Base-by-base conservation (phyloP, 2,888 invertebrate genomes). In the Tetragnatha montana region DNA sequence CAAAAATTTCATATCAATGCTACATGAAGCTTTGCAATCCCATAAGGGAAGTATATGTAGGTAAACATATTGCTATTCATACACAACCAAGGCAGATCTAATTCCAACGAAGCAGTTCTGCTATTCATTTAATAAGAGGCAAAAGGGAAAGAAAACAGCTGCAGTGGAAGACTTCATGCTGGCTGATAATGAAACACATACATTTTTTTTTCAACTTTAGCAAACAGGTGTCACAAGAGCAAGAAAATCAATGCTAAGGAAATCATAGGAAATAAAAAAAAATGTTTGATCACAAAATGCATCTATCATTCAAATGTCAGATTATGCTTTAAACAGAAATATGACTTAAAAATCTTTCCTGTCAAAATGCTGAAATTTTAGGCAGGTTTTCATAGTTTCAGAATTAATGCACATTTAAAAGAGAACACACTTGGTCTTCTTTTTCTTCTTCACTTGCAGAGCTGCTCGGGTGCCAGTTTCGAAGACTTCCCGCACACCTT, bases 401-500 rank as follows among this genome's bases (percentile, higher is more conserved):
- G 35, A 74, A 35, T 22, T 35, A 74, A 76, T 50, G 50, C 76
- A 76, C 76, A 74, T 81, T 60, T 35, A 82, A 74, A 82, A 82
- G 51, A 82, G 82, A 71, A 74, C 74, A 60, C 82, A 82, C 73
- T 82, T 82, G 82, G 82, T 82, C 74, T 82, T 82, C 74, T 82
- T 82, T 82, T 82, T 74, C 74, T 82, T 82, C 35, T 70, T 69
- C 71, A 91, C 91, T 74, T 91, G 91, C 71, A 92, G 76, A 81
- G 92, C 91, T 69, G 92, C 92, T 80, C 91, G 83, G 98, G 93
- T 99, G 93, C 99, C 99, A 93, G 98, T 99, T 95, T 99, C 99
- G 94, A 99, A 99, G 92, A 99, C 99, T 95, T 99, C 99, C 93
- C 98, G 96, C 91, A 99, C 98, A 93, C 99, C 99, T 94, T 99